Evolutionary conservation across 2,797 vertebrate species (phyloP), one percentile per base, ranked within the genome.

Genomic region (Muscicapa striata): DNA sequence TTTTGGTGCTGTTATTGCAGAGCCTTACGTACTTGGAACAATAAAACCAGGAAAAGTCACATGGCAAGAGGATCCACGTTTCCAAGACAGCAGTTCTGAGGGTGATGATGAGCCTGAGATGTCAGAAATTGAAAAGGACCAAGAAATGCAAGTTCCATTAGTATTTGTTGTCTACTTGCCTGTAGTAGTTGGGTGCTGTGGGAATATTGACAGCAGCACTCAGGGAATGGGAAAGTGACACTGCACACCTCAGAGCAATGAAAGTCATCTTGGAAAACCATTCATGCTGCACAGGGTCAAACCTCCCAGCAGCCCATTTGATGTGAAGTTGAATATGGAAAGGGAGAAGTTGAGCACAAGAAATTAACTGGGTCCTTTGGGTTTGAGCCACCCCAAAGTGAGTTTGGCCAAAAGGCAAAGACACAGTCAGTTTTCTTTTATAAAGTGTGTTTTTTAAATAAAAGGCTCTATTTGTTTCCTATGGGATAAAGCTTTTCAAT

Each of bases 41-140:
- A 6, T 45, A 45, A 45, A 45, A 21, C 20, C 10, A 4, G 43
- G 43, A 45, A 20, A 45, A 45, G 43, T 45, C 43, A 45, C 43
- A 21, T 45, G 43, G 43, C 43, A 45, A 21, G 10, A 45, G 43
- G 43, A 45, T 45, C 11, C 43, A 45, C 20, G 5, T 45, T 45
- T 45, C 43, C 43, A 98, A 61, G 99, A 99, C 94, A 99, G 99
- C 98, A 99, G 98, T 97, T 99, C 99, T 11, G 99, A 99, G 68
- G 98, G 98, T 3, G 98, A 98, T 7, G 98, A 98, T 9, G 96
- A 98, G 13, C 48, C 95, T 17, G 97, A 98, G 70, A 41, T n/a
- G 6, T 84, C 87, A 36, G 96, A 97, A 77, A 87, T 23, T 86
- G 93, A 94, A 95, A 85, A 90, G 46, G 80, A 77, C 66, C 76